Evolutionary conservation across 1,140 invertebrate genomes (phyloP).

Genomic region (Brachionus koreanus): DNA sequence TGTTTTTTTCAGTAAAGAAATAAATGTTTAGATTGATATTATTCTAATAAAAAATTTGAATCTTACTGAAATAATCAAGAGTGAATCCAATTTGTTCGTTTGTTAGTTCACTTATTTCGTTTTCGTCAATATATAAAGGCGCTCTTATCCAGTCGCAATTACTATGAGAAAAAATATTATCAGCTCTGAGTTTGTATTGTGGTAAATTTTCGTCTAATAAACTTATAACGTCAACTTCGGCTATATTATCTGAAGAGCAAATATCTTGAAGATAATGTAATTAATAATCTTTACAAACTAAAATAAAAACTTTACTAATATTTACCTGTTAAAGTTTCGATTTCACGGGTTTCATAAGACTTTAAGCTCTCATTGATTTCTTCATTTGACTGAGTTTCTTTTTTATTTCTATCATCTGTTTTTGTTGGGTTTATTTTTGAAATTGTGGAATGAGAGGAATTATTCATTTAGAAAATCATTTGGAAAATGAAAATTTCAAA

Average conservation of each 20-base stretch:
- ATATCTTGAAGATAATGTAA: background rate
- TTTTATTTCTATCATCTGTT: background rate
- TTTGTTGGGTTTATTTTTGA: background rate
- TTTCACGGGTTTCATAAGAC: background rate
- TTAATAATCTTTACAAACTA: background rate
- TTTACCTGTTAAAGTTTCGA: constrained; percentile 35
- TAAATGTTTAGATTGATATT: too few relatives aligned
- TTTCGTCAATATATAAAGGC: constrained; percentile 63
- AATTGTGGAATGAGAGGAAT: background rate
- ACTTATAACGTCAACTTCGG: constrained; percentile 58
- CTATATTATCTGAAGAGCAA: constrained; percentile 31
- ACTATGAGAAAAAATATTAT: constrained; percentile 90
- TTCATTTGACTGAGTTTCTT: background rate
- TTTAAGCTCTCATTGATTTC: background rate
- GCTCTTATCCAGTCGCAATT: constrained; percentile 89
- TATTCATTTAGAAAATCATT: constrained; percentile 32
- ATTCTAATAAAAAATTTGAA: too few relatives aligned
- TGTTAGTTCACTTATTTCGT: constrained; percentile 75
- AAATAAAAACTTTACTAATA: background rate
- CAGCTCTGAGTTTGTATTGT: constrained; percentile 82
- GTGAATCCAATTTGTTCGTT: constrained; percentile 90
- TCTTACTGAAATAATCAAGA: constrained; percentile 93
- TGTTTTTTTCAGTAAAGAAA: too few relatives aligned
- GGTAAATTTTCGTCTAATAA: constrained; percentile 90
- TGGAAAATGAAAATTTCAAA: background rate